Percentiles rank a stretch among this genome's conserved stretches.
Evolutionary conservation across 2,113 vertebrate species (phyloP).

Genomic region (Tiliqua scincoides): DNA sequence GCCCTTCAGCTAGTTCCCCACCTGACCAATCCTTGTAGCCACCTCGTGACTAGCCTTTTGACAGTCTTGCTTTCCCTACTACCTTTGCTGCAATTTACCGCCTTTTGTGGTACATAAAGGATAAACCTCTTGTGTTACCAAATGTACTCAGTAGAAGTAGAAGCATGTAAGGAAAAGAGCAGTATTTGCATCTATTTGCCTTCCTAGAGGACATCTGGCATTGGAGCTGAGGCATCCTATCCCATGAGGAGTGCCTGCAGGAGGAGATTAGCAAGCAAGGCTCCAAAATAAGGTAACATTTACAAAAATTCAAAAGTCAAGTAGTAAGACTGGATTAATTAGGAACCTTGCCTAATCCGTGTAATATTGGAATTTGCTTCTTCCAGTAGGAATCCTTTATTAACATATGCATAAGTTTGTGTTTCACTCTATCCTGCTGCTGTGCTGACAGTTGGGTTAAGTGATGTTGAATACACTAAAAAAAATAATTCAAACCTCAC

Average conservation of each 20-base stretch:
- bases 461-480: conserved; percentile 60
- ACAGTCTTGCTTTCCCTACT: background rate
- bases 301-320: conserved; percentile 67
- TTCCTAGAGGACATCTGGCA: background rate
- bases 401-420: conserved; percentile 62
- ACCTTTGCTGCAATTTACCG: background rate
- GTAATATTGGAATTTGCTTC: conserved; percentile 67
- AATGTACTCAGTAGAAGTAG: background rate
- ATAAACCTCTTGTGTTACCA: background rate
- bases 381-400: conserved; percentile 58
- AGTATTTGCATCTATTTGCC: background rate
- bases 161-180: background rate
- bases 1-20: too few species aligned
- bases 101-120: background rate
- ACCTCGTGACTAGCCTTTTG: background rate
- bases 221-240: background rate
- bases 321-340: conserved; percentile 70
- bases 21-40: too few species aligned
- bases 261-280: conserved; percentile 19
- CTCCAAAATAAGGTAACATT: conserved; percentile 50
- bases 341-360: conserved; percentile 69
- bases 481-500: conserved; percentile 48
- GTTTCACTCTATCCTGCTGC: conserved; percentile 52
- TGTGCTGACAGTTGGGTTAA: conserved; percentile 47
- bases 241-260: background rate